Conservation (phyloP, 1,140 invertebrate species). For the Bradysia coprophila region DNA sequence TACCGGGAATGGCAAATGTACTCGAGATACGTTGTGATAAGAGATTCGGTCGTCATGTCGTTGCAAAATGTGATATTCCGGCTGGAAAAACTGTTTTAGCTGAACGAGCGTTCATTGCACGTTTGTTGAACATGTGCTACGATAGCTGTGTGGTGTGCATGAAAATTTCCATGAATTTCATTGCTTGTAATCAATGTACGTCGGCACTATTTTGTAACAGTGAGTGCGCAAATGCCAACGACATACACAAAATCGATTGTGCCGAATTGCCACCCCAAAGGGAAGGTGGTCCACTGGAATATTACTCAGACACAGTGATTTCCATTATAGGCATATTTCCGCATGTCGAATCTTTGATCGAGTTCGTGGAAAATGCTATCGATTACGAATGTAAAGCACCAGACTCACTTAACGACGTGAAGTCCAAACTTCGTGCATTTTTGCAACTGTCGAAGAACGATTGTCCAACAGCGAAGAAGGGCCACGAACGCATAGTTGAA, state of each 20-base stretch:
- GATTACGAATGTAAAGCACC: slow-evolving; percentile 25
- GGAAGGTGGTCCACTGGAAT: neutral
- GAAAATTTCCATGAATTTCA: slow-evolving; percentile 49
- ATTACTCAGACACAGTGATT: slow-evolving; percentile 32
- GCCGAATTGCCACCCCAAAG: slow-evolving; percentile 7
- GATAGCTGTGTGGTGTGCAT: slow-evolving; percentile 42
- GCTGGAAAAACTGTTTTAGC: slow-evolving; percentile 63
- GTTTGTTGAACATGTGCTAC: slow-evolving; percentile 39
- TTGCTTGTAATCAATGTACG: slow-evolving; percentile 41
- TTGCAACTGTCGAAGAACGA: neutral
- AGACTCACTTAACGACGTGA: neutral
- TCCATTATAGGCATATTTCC: slow-evolving; percentile 34
- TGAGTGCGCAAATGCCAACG: slow-evolving; percentile 35
- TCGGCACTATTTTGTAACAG: slow-evolving; percentile 49
- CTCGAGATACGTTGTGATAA: slow-evolving; percentile 33
- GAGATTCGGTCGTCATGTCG: slow-evolving; percentile 40
- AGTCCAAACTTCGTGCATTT: neutral
- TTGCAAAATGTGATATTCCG: slow-evolving; percentile 38
- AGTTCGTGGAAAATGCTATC: neutral
- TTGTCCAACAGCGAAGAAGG: neutral
- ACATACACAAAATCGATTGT: slow-evolving; percentile 63
- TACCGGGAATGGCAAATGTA: slow-evolving; percentile 34
- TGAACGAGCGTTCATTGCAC: slow-evolving; percentile 59
- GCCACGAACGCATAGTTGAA: neutral
- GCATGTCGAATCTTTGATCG: slow-evolving; percentile 23